Evolutionary conservation across 2,113 vertebrate genomes (phyloP).

Genomic region (Eira barbara): DNA sequence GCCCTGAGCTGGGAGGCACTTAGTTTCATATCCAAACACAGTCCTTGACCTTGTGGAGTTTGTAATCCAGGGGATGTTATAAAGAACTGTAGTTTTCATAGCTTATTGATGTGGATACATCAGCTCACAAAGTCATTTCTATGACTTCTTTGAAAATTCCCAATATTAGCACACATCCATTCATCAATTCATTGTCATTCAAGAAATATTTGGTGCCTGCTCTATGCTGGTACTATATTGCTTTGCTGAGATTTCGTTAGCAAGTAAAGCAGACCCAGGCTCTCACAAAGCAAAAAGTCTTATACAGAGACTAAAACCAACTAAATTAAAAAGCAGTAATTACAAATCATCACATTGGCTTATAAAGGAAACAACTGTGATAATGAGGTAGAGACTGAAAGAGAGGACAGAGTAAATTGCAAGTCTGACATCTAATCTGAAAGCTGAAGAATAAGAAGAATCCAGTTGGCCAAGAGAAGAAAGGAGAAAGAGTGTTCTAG

Average conservation of each 20-base stretch:
- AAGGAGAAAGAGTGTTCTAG: neutral
- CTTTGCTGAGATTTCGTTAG: neutral
- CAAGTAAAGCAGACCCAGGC: neutral
- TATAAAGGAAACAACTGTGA: neutral
- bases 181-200: neutral
- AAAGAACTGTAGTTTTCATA: neutral
- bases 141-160: neutral
- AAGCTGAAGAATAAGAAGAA: neutral
- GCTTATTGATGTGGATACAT: neutral
- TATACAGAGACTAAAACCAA: neutral
- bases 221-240: neutral
- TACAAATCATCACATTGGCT: neutral
- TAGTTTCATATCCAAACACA: neutral
- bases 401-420: neutral
- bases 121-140: neutral
- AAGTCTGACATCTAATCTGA: neutral
- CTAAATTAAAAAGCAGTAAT: neutral
- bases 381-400: neutral
- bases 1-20: neutral
- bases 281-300: neutral
- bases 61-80: neutral
- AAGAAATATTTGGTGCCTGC: neutral
- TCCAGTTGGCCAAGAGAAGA: neutral
- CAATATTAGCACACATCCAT: neutral
- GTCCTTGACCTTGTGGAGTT: neutral